Evolutionary conservation across 1,140 invertebrate genomes (phyloP).

Genomic region (Drosophila quadrilineata): DNA sequence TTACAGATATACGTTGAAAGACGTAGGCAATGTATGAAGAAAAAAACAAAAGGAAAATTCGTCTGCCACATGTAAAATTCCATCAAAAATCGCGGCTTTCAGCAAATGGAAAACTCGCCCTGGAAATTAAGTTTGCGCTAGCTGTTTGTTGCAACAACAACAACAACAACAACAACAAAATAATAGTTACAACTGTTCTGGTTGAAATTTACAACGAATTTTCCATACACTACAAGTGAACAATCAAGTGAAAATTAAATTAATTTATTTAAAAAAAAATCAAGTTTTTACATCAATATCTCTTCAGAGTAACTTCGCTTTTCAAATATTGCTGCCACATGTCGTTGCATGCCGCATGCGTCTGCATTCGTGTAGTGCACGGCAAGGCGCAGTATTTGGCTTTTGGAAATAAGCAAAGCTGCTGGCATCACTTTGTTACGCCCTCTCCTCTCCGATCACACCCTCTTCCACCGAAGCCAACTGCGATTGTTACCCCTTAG

Average conservation of each 20-base stretch:
- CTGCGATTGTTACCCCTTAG: constrained; percentile 12
- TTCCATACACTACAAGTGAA: too few relatives aligned
- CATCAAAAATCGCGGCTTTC: constrained; percentile 72
- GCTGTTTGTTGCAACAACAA: constrained; percentile 35
- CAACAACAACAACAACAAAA: too few relatives aligned
- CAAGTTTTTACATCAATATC: too few relatives aligned
- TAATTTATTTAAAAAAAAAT: too few relatives aligned
- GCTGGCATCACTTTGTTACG: constrained; percentile 9
- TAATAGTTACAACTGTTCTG: background rate
- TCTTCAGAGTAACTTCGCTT: too few relatives aligned
- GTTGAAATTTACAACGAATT: background rate
- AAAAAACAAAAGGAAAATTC: constrained; percentile 13
- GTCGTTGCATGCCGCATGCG: too few relatives aligned
- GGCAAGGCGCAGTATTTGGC: constrained; percentile 11
- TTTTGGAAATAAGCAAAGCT: constrained; percentile 37
- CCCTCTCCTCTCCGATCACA: background rate
- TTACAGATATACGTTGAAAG: too few relatives aligned
- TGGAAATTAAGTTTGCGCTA: constrained; percentile 69
- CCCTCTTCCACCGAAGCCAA: background rate
- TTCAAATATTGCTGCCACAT: too few relatives aligned
- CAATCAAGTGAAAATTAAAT: too few relatives aligned
- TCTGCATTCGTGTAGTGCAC: constrained; percentile 33
- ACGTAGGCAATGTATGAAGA: too few relatives aligned
- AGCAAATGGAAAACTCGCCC: constrained; percentile 60
- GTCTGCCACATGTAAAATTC: constrained; percentile 68